A percentile compares a stretch with the other conserved stretches of the same genome.
These are phyloP conservation scores for Dicycla oo DNA, from an alignment of 2,888 invertebrate genomes.

Conservation along the genomic window DNA sequence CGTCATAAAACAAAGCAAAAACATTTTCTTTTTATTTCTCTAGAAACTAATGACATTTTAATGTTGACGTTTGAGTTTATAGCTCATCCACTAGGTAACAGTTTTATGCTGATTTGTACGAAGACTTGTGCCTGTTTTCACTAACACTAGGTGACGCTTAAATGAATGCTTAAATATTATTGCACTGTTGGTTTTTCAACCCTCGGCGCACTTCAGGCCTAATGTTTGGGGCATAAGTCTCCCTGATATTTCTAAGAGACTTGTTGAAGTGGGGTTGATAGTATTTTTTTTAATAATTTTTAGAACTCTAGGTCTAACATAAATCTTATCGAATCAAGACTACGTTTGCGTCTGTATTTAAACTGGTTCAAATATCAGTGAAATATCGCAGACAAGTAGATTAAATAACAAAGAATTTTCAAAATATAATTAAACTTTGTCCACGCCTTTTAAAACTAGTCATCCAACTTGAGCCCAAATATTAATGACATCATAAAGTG, in stretches of 20 bases:
- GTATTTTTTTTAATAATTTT: neutral
- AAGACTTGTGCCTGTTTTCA: neutral
- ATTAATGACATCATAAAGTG: too few relatives aligned
- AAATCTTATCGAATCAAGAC: neutral
- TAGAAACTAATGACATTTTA: conserved; percentile 6
- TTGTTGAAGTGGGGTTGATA: neutral
- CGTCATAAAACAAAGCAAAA: conserved; percentile 7
- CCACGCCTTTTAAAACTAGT: neutral
- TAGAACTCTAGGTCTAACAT: neutral
- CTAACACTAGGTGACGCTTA: neutral
- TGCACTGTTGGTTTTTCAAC: neutral
- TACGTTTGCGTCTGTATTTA: neutral
- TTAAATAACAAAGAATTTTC: too few relatives aligned
- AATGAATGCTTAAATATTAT: neutral
- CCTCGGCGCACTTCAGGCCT: neutral
- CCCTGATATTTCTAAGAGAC: neutral
- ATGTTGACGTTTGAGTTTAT: conserved; percentile 33
- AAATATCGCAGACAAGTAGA: too few relatives aligned
- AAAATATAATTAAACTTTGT: too few relatives aligned
- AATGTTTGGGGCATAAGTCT: too few relatives aligned
- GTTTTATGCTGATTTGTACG: neutral
- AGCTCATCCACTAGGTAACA: neutral
- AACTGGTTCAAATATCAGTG: neutral
- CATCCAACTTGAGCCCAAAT: neutral
- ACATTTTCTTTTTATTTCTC: conserved; percentile 26